These are phyloP conservation scores for Steinernema khuongi DNA, from an alignment of 1,140 invertebrate genomes.

Conservation along the genomic window DNA sequence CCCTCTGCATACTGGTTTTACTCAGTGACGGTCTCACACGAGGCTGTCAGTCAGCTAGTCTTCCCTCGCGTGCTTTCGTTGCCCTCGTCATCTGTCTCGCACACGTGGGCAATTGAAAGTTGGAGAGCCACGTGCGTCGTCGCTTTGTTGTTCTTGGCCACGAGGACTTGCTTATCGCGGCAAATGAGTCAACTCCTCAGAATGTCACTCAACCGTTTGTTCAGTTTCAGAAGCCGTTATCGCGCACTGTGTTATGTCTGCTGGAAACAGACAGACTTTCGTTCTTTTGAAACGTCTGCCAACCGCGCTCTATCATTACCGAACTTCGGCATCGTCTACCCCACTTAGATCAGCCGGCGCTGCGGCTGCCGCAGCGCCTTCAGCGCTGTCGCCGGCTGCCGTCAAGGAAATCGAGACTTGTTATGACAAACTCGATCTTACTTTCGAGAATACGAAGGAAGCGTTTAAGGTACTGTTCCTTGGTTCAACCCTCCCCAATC, in stretches of 20 bases:
- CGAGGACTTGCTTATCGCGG: too few relatives aligned
- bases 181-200: too few relatives aligned
- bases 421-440: conserved; percentile 75
- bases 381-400: conserved; percentile 15
- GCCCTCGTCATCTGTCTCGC: not conserved
- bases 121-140: not conserved
- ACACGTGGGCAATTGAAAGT: not conserved
- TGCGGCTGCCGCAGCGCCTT: conserved; percentile 6
- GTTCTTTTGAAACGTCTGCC: conserved; percentile 13
- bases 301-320: not conserved
- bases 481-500: conserved; percentile 24
- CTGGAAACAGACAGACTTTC: conserved; percentile 11
- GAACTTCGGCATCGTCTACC: not conserved
- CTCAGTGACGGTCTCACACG: not conserved
- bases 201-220: not conserved
- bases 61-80: not conserved
- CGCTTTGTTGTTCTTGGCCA: not conserved
- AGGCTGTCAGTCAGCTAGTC: conserved; percentile 7
- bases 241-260: conserved; percentile 2
- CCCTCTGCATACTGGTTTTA: conserved; percentile 11
- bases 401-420: conserved; percentile 49
- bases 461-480: conserved; percentile 59
- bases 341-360: conserved; percentile 9
- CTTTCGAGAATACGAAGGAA: conserved; percentile 66
- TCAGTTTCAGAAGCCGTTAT: not conserved